A percentile compares a stretch with the other conserved stretches of the same genome.
These are phyloP conservation scores for Euproctis similis DNA, from an alignment of 2,888 invertebrate genomes.

Conservation along the genomic window DNA sequence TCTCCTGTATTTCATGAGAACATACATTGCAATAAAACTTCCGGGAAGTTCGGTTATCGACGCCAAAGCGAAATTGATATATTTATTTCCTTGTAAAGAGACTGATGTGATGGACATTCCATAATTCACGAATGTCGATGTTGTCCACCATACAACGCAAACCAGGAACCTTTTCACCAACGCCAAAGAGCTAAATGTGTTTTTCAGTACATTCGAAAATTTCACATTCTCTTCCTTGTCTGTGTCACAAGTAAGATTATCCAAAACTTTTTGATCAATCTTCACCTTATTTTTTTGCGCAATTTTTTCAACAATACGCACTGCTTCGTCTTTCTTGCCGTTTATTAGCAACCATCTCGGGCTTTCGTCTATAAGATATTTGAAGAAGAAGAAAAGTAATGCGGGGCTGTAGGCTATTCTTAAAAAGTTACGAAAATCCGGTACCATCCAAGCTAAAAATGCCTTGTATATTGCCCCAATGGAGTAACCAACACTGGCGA, in stretches of 20 bases:
- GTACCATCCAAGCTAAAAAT: constrained; percentile 51
- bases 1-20: constrained; percentile 72
- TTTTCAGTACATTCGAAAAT: constrained; percentile 35
- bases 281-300: constrained; percentile 62
- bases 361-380: constrained; percentile 82
- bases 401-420: constrained; percentile 81
- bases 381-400: constrained; percentile 78
- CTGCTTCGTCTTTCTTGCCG: constrained; percentile 78
- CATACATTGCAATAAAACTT: constrained; percentile 65
- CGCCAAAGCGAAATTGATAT: constrained; percentile 81
- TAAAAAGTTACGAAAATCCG: constrained; percentile 81
- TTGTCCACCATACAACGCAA: constrained; percentile 67
- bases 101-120: constrained; percentile 85
- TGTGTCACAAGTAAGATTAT: constrained; percentile 25
- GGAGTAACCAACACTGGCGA: constrained; percentile 37
- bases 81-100: constrained; percentile 83
- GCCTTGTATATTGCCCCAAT: constrained; percentile 38
- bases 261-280: constrained; percentile 36
- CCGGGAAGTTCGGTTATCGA: constrained; percentile 76
- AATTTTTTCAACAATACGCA: constrained; percentile 76
- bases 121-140: constrained; percentile 85
- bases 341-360: constrained; percentile 87
- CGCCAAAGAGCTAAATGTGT: constrained; percentile 44
- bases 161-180: constrained; percentile 50
- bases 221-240: constrained; percentile 28